Base-by-base conservation (phyloP, 2,888 invertebrate genomes). In the Drosophila planitibia region DNA sequence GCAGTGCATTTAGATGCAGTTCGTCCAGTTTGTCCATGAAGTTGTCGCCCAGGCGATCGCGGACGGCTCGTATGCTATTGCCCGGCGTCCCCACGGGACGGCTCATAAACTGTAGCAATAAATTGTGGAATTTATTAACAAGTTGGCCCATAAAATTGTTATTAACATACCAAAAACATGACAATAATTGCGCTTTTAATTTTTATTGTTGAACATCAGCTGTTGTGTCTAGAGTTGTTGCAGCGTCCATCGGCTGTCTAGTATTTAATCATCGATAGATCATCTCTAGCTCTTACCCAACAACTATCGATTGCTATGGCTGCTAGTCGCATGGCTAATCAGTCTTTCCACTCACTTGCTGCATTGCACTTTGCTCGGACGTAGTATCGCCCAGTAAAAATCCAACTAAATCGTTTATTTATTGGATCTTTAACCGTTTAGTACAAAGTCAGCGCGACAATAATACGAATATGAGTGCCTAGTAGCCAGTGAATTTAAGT, bases 1-100 rank as follows among this genome's bases (percentile, higher is more conserved):
- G 88, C 14, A 93, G 59, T 1, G 91, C 93, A 51, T 89, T 91
- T 54, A 91, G 81, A 75, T 93, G 93, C 22, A 93, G 81, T 51
- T 72, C 76, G 67, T 93, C 91, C 33, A 93, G 76, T 64, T 92
- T 91, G 51, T 77, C 80, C 12, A 91, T 68, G 59, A 93, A 91
- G 37, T 92, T 89, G 22, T 81, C 78, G 28, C 89, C 91, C 35
- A 92, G 73, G 30, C 88, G 89, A 49, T 92, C 90, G 1, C 90
- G 87, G 22, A 87, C 89, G 60, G 68, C 80, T 66, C 65, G 83
- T 69, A 83, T 84, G 59, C 79, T 84, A 66, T 85, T 82, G 54
- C 79, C 80, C 54, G 81, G 77, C 70, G 88, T 83, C 76, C 90
- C 89, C 60, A 85, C 83, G 66, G 91, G 89, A 44, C 93, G 91